Evolutionary conservation across 2,797 vertebrate genomes (phyloP).

Genomic region (Myoxocephalus aenaeus): DNA sequence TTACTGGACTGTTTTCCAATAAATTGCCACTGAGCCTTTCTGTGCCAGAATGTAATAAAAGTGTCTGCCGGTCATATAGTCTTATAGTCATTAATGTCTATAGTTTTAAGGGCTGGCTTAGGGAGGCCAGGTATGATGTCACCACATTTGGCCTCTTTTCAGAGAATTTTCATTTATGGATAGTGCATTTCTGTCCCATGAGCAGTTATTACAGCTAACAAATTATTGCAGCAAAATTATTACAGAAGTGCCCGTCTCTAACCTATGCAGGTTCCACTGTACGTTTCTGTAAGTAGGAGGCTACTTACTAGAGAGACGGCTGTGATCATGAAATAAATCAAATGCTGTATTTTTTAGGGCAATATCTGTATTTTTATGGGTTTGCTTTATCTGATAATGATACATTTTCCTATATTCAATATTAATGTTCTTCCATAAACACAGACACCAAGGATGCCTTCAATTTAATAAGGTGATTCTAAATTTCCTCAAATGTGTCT

Average conservation of each 20-base stretch:
- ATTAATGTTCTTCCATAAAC: neutral
- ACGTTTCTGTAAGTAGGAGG: neutral
- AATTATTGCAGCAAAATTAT: neutral
- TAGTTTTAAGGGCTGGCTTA: constrained; percentile 35
- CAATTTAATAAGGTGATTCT: neutral
- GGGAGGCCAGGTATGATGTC: constrained; percentile 29
- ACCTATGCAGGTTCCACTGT: neutral
- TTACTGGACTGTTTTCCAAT: constrained; percentile 43
- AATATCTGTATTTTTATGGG: neutral
- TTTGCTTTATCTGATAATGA: neutral
- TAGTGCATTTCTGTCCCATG: neutral
- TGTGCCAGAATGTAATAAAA: constrained; percentile 57
- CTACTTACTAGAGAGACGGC: neutral
- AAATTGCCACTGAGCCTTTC: constrained; percentile 41
- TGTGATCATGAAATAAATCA: neutral
- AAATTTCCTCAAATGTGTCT: neutral
- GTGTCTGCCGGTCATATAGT: constrained; percentile 40
- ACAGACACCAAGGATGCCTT: neutral
- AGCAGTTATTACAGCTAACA: neutral
- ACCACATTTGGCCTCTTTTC: constrained; percentile 29
- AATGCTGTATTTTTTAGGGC: neutral
- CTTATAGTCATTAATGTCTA: constrained; percentile 15
- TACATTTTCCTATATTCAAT: neutral
- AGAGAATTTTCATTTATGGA: constrained; percentile 1
- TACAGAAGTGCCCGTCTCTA: neutral